These are phyloP conservation scores for Solenodon paradoxus DNA, from an alignment of 2,113 vertebrate species.

Conservation along the genomic window DNA sequence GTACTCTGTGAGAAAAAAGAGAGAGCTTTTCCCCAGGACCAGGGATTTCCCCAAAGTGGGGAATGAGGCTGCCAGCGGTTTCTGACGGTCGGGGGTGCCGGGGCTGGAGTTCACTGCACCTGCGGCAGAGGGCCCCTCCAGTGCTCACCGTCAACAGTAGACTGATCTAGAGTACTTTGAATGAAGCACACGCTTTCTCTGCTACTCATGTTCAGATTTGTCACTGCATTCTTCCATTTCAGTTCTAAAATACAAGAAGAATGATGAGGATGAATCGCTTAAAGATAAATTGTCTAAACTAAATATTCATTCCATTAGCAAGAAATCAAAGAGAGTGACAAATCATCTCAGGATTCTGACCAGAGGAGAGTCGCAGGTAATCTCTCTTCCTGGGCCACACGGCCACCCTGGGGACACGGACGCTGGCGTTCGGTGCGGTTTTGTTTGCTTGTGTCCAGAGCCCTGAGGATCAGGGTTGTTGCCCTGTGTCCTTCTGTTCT, in stretches of 20 bases:
- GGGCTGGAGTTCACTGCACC: accelerated
- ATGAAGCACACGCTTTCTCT: neutral
- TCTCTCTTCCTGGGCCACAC: neutral
- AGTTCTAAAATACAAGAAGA: constrained; percentile 97
- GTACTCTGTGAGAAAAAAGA: neutral
- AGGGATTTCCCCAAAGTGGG: neutral
- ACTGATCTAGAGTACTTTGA: neutral
- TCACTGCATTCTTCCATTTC: constrained; percentile 68
- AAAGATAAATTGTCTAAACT: constrained; percentile 93
- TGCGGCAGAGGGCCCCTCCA: neutral
- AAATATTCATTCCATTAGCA: constrained; percentile 96
- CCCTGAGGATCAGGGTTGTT: neutral
- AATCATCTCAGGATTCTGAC: constrained; percentile 95
- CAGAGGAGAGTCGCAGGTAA: constrained; percentile 94
- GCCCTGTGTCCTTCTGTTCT: neutral
- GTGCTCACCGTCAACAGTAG: no score
- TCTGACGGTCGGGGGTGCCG: neutral
- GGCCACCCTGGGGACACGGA: neutral
- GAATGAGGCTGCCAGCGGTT: neutral
- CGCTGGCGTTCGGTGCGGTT: constrained; percentile 19
- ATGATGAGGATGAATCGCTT: constrained; percentile 93
- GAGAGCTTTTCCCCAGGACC: neutral
- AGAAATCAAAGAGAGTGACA: constrained; percentile 97
- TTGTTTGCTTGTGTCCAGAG: neutral
- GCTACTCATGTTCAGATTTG: neutral